Percentiles rank a stretch among this genome's conserved stretches.
These are phyloP conservation scores for Diaprepes abbreviatus DNA, from an alignment of 2,888 invertebrate species.

Conservation along the genomic window DNA sequence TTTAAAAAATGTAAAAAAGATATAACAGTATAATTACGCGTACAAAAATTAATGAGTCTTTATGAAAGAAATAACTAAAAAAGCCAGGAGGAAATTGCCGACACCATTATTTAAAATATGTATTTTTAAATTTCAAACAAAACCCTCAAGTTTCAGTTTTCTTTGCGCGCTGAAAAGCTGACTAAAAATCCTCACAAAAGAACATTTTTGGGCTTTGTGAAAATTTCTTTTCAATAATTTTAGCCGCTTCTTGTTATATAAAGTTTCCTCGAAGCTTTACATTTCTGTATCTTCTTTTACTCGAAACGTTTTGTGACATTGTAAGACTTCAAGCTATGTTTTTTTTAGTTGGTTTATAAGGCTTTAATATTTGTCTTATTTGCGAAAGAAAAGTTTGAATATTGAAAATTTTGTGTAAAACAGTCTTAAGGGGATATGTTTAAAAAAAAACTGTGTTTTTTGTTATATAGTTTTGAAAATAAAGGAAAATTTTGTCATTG, in stretches of 20 bases:
- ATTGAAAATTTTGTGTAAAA: no score
- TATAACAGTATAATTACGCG: no score
- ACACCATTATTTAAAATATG: no score
- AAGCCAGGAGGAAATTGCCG: no score
- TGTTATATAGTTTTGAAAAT: no score
- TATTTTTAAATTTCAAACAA: neutral
- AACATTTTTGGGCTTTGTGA: neutral
- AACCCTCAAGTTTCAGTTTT: neutral
- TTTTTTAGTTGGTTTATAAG: neutral
- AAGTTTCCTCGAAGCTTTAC: neutral
- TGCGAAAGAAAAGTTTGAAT: no score
- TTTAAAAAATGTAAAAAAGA: no score
- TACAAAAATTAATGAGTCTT: no score
- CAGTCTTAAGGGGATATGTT: no score
- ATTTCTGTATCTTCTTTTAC: neutral
- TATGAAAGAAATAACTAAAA: no score
- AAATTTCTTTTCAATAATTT: slow-evolving; percentile 11
- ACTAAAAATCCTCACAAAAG: neutral
- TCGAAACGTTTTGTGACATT: neutral
- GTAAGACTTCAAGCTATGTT: neutral
- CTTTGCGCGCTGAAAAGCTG: neutral
- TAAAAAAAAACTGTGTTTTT: no score
- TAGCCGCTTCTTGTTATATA: neutral
- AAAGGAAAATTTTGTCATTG: no score
- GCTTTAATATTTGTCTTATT: neutral